Evolutionary conservation across 2,888 invertebrate species (phyloP), one percentile per base, ranked within the genome.

Genomic region (Archips xylosteana): DNA sequence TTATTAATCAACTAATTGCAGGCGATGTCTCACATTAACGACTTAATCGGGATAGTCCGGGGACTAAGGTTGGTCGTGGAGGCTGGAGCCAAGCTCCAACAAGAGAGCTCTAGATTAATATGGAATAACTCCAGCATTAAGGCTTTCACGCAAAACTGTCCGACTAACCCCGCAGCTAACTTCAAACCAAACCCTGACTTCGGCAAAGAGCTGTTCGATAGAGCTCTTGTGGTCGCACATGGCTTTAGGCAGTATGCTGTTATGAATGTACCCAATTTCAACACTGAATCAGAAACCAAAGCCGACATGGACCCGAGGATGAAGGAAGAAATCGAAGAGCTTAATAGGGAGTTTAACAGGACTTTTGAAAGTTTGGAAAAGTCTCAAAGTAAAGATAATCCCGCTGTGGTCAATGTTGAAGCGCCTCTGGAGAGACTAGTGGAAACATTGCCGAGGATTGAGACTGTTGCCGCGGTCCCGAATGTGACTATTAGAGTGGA

Each of bases 101-200:
- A 96, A 83, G 94, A 95, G 77, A 90, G 95, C 76, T 84, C 96
- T 71, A 95, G 94, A 85, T 89, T 95, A 78, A 86, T 96, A 79
- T 96, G 97, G 96, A 93, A 95, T 86, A 97, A 97, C 87, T 97
- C 97, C 23, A 97, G 96, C 85, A 81, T 97, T 59, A 96, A 95
- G 83, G 92, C 95, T 63, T 79, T 88, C 59, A 75, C 90, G 73
- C 86, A 88, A 74, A 86, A 77, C 71, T 89, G 90, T 76, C 80
- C 87, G 45, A 87, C 90, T 92, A 90, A 92, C 86, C 75, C 85
- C 73, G 73, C 89, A 23, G 79, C 85, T 71, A 80, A 81, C 78
- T 81, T 80, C 66, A 89, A 88, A 79, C 85, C 87, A 59, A 85
- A 81, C 73, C 83, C 89, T 36, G 84, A 84, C n/a, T 69, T 85